Base-by-base conservation (phyloP, 2,888 invertebrate species). In the Hydropsyche betteni region DNA sequence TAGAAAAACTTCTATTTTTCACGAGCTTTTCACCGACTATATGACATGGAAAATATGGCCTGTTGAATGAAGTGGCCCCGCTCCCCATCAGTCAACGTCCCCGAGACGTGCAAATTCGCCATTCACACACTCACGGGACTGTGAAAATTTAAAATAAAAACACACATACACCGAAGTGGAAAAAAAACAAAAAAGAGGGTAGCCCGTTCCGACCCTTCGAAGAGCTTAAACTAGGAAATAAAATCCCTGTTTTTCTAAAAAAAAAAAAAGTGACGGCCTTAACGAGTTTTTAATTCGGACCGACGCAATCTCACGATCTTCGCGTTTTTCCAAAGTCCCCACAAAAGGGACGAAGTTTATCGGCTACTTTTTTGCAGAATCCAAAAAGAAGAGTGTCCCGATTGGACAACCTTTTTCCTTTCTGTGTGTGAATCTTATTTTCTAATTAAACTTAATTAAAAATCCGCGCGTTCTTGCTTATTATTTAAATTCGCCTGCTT, bases 221-320 rank as follows among this genome's bases (percentile, higher is more conserved):
- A 24, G 2, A 24, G 24, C 24, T 24, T 24, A 24, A 24, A 24
- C 24, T 24, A 24, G 24, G 2, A 24, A 24, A 24, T 24, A 24
- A 24, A 24, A 24, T 24, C 24, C 24, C 24, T 24, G 24, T 24
- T 24, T 24, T 24, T 24, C 24, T 24, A 24, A 24, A 24, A 24
- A 24, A n/a, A n/a, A 7, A 7, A 44, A 44, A 44, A 44, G 44
- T 44, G 44, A 44, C 44, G 44, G 4, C 16, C 58, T 58, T 58
- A 58, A 58, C 58, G 58, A 58, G 58, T 58, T 58, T 58, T 58
- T 58, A 58, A 58, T 58, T 58, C 58, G 24, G 24, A 53, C 14
- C n/a, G 53, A 58, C 58, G 24, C 14, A 58, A 58, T 24, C 44
- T 44, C 44, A 44, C 44, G 44, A 44, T 44, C 44, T 44, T 44